Conservation (phyloP, 2,797 vertebrate species). For the Sardinella longiceps region DNA sequence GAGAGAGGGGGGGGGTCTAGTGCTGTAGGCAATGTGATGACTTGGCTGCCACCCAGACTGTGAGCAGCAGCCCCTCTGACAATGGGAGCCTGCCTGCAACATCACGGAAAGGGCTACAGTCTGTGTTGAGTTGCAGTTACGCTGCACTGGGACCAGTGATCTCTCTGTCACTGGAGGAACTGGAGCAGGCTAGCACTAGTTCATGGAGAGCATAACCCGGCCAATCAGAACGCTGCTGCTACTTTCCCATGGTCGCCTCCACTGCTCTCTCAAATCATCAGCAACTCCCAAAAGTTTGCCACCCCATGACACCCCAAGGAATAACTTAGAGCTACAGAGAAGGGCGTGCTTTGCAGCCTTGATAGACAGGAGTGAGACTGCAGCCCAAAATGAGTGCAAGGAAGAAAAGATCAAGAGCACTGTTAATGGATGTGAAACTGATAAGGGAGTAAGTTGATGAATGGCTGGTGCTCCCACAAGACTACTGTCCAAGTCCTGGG, state of each 20-base stretch:
- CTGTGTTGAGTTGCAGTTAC: constrained; percentile 13
- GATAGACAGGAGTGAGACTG: not conserved
- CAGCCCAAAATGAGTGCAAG: no score
- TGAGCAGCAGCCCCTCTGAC: constrained; percentile 26
- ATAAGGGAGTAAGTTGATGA: no score
- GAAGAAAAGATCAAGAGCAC: no score
- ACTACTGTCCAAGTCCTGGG: no score
- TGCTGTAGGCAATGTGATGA: constrained; percentile 19
- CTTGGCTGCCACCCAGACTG: constrained; percentile 40
- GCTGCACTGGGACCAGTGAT: not conserved
- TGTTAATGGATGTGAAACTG: no score
- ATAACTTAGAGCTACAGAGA: not conserved
- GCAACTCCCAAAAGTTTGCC: not conserved
- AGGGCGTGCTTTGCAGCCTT: not conserved
- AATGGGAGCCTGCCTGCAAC: constrained; percentile 6
- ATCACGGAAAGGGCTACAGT: constrained; percentile 30
- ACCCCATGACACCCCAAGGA: not conserved
- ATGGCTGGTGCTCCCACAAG: no score
- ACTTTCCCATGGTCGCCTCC: not conserved
- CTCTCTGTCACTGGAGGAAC: not conserved
- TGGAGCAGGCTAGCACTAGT: not conserved
- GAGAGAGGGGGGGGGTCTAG: not conserved
- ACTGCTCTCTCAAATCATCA: not conserved
- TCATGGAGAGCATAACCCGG: not conserved
- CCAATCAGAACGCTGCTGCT: not conserved